Conservation (phyloP, 2,888 invertebrate species). For the Schizaphis graminum region DNA sequence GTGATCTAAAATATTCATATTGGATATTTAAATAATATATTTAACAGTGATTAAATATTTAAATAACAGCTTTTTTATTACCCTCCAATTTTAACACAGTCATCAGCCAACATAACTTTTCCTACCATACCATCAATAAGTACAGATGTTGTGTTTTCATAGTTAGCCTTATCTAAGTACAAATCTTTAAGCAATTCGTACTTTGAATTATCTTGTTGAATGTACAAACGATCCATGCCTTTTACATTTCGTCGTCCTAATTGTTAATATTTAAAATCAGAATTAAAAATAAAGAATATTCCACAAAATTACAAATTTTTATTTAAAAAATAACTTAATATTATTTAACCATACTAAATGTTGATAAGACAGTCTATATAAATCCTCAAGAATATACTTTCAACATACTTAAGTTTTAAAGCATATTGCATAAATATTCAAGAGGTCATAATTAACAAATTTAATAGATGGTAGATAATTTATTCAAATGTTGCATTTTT, state of each 20-base stretch:
- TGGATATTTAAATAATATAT: not conserved
- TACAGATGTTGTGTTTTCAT: constrained; percentile 76
- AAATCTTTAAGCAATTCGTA: constrained; percentile 81
- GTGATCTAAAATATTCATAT: constrained; percentile 72
- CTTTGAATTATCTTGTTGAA: constrained; percentile 80
- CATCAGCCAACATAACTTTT: constrained; percentile 80
- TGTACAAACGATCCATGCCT: constrained; percentile 92
- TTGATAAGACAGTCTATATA: not conserved
- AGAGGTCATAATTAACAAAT: not conserved
- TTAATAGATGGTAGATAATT: too few relatives aligned
- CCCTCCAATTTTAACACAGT: constrained; percentile 80
- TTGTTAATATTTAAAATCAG: constrained; percentile 64
- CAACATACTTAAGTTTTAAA: not conserved
- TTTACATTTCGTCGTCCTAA: constrained; percentile 83
- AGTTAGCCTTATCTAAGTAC: constrained; percentile 75
- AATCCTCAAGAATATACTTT: not conserved
- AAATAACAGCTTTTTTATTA: constrained; percentile 69
- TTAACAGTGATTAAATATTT: constrained; percentile 39
- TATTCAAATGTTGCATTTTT: not conserved
- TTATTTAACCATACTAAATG: not conserved
- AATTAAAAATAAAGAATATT: not conserved
- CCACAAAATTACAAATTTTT: not conserved
- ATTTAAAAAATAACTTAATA: not conserved
- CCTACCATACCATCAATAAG: constrained; percentile 88
- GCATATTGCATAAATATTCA: not conserved